Evolutionary conservation across 2,797 vertebrate species (phyloP), one percentile per base, ranked within the genome.

Genomic region (Prunella strophiata): DNA sequence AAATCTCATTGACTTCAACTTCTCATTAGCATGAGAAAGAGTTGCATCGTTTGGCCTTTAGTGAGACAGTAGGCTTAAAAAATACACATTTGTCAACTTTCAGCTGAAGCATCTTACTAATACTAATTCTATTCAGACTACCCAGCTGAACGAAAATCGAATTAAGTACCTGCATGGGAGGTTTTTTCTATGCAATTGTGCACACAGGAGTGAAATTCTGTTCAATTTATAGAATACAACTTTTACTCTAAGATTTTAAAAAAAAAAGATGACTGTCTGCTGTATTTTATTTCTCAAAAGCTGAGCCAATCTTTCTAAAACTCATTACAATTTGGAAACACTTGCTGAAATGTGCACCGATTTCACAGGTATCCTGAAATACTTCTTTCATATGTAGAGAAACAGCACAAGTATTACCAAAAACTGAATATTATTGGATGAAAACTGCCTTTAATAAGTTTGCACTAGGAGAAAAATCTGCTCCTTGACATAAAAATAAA

Each of bases 21-120:
- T 22, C 85, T 83, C 58, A 91, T 94, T 91, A 91, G 36, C 84
- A 94, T 92, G 54, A 96, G 58, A 96, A 91, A 89, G 50, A 36
- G 58, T 85, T 75, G 73, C 62, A 88, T 20, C 58, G 59, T 91
- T 72, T 65, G 70, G 71, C 40, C 61, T 89, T 91, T 63, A 71
- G 55, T 54, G 48, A 52, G 45, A 93, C 40, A 76, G 61, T 13
- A 57, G 78, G 75, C 50, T 95, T 91, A 51, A 95, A 94, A 94
- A 84, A 79, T 25, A 76, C 65, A 85, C 54, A 58, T 94, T 90
- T 94, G 66, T 78, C 23, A 9, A 85, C 50, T 87, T 89, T 58
- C 78, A 94, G 61, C 20, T 71, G 75, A 89, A 93, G 67, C 29
- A 43, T 51, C 61, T 91, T 65, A 52, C 73, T n/a, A 87, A 65